Conservation (phyloP, 2,113 vertebrate species). For the Sardina pilchardus region DNA sequence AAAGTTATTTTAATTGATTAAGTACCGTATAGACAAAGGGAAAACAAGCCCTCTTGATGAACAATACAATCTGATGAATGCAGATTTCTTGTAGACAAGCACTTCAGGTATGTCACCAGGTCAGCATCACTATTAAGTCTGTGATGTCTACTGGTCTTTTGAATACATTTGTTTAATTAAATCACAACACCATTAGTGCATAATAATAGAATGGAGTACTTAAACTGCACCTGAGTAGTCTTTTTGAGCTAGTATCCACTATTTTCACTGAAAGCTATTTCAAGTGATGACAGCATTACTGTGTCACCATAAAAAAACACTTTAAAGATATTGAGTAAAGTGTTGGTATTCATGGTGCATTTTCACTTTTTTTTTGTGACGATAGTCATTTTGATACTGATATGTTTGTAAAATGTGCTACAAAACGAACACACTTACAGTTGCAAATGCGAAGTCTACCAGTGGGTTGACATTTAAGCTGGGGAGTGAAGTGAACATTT, state of each 20-base stretch:
- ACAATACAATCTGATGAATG: not conserved
- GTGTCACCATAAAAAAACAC: not conserved
- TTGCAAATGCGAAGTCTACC: too few species aligned
- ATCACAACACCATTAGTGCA: not conserved
- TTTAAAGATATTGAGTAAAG: not conserved
- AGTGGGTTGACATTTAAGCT: too few species aligned
- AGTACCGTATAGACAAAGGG: conserved; percentile 8
- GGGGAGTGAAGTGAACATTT: not conserved
- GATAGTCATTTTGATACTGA: too few species aligned
- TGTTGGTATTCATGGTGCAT: too few species aligned
- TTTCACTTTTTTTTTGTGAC: too few species aligned
- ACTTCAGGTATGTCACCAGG: not conserved
- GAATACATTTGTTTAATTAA: not conserved
- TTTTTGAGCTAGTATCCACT: not conserved
- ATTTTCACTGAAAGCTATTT: not conserved
- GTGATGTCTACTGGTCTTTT: too few species aligned
- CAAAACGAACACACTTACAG: too few species aligned
- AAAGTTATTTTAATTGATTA: conserved; percentile 37
- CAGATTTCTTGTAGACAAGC: not conserved
- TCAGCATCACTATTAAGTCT: not conserved
- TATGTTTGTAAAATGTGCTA: too few species aligned
- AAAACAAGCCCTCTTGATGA: not conserved
- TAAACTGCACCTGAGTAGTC: not conserved
- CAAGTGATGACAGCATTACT: not conserved
- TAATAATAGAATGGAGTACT: not conserved